Conservation (phyloP, 1,140 invertebrate species). For the Drosophila tsacasi region DNA sequence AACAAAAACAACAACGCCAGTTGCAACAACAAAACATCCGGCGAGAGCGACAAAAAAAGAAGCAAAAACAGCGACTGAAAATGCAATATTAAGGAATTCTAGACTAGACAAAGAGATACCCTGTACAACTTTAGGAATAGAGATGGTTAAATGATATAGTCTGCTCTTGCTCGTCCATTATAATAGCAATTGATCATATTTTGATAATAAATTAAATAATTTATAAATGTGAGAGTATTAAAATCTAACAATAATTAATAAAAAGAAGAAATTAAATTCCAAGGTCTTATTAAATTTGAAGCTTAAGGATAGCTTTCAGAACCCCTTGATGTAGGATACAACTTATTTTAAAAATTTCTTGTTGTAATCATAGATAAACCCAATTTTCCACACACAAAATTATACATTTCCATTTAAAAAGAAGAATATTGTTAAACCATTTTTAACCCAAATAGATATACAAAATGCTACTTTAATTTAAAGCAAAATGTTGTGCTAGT, state of each 20-base stretch:
- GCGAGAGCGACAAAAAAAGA: constrained; percentile 38
- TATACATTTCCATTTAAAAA: background rate
- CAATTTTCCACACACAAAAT: background rate
- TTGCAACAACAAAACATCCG: constrained; percentile 74
- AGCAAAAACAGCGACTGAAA: constrained; percentile 28
- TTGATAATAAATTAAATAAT: no score
- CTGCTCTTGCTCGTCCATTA: no score
- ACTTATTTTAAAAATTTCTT: background rate
- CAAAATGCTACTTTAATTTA: background rate
- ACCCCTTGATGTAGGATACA: background rate
- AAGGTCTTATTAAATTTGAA: no score
- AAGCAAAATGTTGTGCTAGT: background rate
- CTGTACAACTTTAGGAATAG: background rate
- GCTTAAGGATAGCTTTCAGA: no score
- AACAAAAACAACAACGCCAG: constrained; percentile 24
- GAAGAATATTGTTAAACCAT: background rate
- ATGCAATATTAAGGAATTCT: background rate
- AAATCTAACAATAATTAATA: no score
- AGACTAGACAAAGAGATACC: background rate
- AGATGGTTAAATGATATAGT: no score
- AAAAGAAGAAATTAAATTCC: no score
- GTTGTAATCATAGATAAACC: background rate
- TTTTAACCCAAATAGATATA: background rate
- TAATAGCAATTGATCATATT: no score
- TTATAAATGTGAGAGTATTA: no score